A percentile compares a stretch with the other conserved stretches of the same genome.
phyloP scores from a whole-genome alignment of 2,113 vertebrate species.

The Sitta europaea region DNA sequence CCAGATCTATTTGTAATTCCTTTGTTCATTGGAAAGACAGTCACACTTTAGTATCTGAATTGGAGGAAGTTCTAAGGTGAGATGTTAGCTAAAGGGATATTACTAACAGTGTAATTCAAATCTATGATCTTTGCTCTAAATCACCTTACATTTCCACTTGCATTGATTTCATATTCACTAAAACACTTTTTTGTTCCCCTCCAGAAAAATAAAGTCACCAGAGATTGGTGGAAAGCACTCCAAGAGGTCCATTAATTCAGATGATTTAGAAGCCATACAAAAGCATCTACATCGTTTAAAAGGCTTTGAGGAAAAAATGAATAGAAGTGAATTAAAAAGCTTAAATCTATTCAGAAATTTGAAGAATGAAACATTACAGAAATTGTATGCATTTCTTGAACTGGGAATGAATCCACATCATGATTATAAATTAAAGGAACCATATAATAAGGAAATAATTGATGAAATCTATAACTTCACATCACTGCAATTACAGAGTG shows the following conservation, averaged over 20 bases:
- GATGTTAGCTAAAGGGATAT: not conserved
- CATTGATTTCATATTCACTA: constrained; percentile 55
- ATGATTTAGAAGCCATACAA: constrained; percentile 45
- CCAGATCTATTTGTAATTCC: constrained; percentile 23
- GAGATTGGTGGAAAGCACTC: constrained; percentile 28
- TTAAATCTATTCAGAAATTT: constrained; percentile 37
- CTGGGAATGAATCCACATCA: constrained; percentile 41
- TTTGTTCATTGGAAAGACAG: not conserved
- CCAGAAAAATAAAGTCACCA: constrained; percentile 53
- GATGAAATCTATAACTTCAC: constrained; percentile 55
- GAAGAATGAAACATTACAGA: constrained; percentile 54
- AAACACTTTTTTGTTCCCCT: constrained; percentile 29
- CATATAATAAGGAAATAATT: constrained; percentile 56
- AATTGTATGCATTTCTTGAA: constrained; percentile 49
- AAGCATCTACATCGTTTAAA: constrained; percentile 39
- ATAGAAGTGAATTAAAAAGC: constrained; percentile 57
- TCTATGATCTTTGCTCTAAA: constrained; percentile 25
- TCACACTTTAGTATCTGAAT: not conserved
- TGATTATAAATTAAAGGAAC: constrained; percentile 42
- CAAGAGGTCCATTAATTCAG: constrained; percentile 50
- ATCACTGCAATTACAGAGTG: constrained; percentile 29
- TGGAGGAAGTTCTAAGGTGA: constrained; percentile 59
- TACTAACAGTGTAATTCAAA: not conserved
- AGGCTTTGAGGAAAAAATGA: constrained; percentile 45
- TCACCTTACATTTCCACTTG: constrained; percentile 33